Base-by-base conservation (phyloP, 2,797 vertebrate genomes). In the Remorina albescens region DNA sequence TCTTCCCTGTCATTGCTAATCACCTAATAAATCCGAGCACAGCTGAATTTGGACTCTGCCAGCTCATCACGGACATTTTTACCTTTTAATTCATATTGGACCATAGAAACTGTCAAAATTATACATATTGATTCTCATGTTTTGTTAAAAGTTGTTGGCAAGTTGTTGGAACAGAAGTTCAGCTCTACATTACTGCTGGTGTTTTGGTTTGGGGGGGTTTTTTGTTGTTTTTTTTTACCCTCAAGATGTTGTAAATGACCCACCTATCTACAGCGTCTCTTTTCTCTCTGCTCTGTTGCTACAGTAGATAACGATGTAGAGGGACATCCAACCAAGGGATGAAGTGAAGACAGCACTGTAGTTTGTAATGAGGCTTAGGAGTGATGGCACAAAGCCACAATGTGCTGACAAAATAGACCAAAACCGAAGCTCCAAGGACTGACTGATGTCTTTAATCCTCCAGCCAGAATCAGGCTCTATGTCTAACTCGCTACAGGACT, bases 1-100 rank as follows among this genome's bases (percentile, higher is more conserved):
- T 86, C 82, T 67, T 59, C 78, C 92, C 90, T 83, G 85, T 94
- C 92, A 87, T 84, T 91, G 23, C 86, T 83, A 83, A 87, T 93
- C 88, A 92, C 88, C 84, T 76, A 23, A 85, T 85, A 85, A 89
- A 89, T 89, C 85, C 71, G 59, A 5, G 55, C 66, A 69, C 74
- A 9, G 65, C 51, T 75, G 68, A 74, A 70, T 88, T 81, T 76
- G 72, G 69, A 51, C 63, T 37, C 54, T 88, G 81, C 83, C 82
- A 64, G 36, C 44, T 77, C 75, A 63, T 81, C 60, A 70, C 1
- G 74, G 73, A 51, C 44, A 50, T 80, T 76, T 75, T 36, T 49
- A 37, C 44, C 39, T 19, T 61, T 68, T n/a, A 65, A 74, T 62
- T 71, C 36, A 26, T 65, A 21, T 0, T 67, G 53, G 85, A 84